Base-by-base conservation (phyloP, 2,113 vertebrate genomes). In the Serinus canaria region DNA sequence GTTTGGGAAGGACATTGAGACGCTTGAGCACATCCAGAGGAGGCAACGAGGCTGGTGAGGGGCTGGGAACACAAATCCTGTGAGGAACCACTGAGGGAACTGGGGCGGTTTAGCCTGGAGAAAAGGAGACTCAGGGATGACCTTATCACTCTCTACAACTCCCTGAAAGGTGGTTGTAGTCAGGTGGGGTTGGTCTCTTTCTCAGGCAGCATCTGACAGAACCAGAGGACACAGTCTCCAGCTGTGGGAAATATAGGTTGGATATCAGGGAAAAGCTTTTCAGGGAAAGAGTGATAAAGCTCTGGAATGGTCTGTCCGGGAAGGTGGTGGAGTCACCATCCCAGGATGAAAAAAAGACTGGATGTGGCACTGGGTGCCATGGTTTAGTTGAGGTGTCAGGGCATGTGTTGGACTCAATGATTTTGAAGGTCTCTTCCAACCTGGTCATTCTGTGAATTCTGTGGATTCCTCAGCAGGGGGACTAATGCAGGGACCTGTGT, bases 1-100 rank as follows among this genome's bases (percentile, higher is more conserved):
- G 25, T 47, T 35, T 59, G 1, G 23, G n/a, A 59, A 59, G 15
- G 58, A 35, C 1, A 0, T 59, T 59, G 56, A 59, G n/a, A 59
- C 1, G 2, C 56, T 35, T 8, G n/a, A 59, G 56, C 3, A 0
- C 1, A 0, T 35, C 56, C 56, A 16, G 56, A 59, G n/a, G n/a
- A 35, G 15, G 56, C n/a, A 59, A 59, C 7, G 4, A 59, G 56
- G 22, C 22, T 59, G 56, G 14, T 16, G 56, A 58, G 33, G n/a
- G 33, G 22, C 14, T 35, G 1, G 56, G 56, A 59, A 24, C n/a
- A 59, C 56, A 59, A 59, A 2, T 22, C 22, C 56, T 35, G 56
- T 59, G 56, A 35, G n/a, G 33, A 58, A n/a, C 0, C 1, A 15
- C 21, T 58, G 56, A 58, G 56, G n/a, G 22, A 59, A 7, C n/a